phyloP scores from a whole-genome alignment of 2,113 vertebrate species.

The Platysternon megacephalum region DNA sequence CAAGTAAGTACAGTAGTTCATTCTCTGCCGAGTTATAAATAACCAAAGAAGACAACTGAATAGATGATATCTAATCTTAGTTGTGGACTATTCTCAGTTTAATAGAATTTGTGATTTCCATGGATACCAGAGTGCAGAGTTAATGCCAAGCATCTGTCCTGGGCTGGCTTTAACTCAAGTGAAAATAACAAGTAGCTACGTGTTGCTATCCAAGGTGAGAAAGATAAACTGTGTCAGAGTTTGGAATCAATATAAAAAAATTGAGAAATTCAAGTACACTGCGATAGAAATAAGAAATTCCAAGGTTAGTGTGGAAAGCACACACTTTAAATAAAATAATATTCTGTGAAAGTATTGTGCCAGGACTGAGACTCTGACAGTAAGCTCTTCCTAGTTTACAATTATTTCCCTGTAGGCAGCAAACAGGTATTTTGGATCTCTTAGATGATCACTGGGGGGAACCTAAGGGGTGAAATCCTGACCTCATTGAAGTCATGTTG shows the following conservation, averaged over 20 bases:
- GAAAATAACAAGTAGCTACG: conserved; percentile 13
- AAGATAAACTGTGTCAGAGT: conserved; percentile 2
- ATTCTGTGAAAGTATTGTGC: not conserved
- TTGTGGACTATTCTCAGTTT: not conserved
- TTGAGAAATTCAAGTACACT: not conserved
- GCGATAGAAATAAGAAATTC: not conserved
- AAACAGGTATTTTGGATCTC: not conserved
- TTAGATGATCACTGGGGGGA: not conserved
- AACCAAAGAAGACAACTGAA: conserved; percentile 2
- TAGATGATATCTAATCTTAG: conserved; percentile 29
- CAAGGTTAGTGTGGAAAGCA: not conserved
- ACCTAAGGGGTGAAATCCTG: not conserved
- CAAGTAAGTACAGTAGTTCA: conserved; percentile 10
- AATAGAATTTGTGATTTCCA: conserved; percentile 16
- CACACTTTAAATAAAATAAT: not conserved
- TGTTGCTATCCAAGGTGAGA: conserved; percentile 12
- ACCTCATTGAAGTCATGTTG: not conserved
- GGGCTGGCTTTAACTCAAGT: conserved; percentile 10
- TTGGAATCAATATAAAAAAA: not conserved
- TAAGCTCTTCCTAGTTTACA: not conserved
- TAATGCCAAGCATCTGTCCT: conserved; percentile 11
- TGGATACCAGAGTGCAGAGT: not conserved
- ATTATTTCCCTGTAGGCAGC: not conserved
- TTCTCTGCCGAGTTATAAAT: conserved; percentile 23
- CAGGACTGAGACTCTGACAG: not conserved